These are phyloP conservation scores for Pycnomerus fuliginosus DNA, from an alignment of 2,888 invertebrate genomes.

Conservation along the genomic window DNA sequence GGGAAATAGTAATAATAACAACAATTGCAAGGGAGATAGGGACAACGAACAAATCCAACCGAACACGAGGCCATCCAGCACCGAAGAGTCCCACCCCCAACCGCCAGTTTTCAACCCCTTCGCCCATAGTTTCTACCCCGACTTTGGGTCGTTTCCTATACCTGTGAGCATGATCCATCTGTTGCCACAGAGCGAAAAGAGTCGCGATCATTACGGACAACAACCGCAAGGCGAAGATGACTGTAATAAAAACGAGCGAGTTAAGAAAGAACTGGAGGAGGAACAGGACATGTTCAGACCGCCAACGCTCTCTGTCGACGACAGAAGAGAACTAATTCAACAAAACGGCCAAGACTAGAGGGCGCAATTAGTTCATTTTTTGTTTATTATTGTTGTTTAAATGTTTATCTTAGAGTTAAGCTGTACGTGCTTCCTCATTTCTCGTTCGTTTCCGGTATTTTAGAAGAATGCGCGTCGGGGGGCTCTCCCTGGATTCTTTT, in stretches of 20 bases:
- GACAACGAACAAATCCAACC: conserved; percentile 44
- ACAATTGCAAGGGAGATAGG: conserved; percentile 51
- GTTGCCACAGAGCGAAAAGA: conserved; percentile 76
- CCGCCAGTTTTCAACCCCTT: conserved; percentile 75
- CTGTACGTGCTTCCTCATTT: conserved; percentile 50
- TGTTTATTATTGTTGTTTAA: conserved; percentile 14
- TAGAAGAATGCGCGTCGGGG: conserved; percentile 19
- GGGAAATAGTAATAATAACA: conserved; percentile 55
- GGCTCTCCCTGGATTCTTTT: conserved; percentile 37
- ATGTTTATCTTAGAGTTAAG: conserved; percentile 18
- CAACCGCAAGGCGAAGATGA: conserved; percentile 56
- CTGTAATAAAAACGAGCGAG: conserved; percentile 28
- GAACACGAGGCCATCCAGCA: conserved; percentile 62
- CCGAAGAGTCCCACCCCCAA: conserved; percentile 56
- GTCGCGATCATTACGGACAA: conserved; percentile 63
- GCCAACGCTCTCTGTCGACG: conserved; percentile 61
- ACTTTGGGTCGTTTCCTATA: conserved; percentile 78
- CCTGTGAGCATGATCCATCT: conserved; percentile 84
- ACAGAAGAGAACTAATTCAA: conserved; percentile 66
- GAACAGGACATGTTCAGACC: conserved; percentile 53
- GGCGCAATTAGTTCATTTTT: conserved; percentile 16
- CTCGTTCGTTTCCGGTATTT: conserved; percentile 40
- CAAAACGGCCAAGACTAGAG: conserved; percentile 77
- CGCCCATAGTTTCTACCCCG: conserved; percentile 79
- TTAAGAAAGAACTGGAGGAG: conserved; percentile 44